Evolutionary conservation across 2,888 invertebrate species (phyloP).

Genomic region (Melolontha melolontha): DNA sequence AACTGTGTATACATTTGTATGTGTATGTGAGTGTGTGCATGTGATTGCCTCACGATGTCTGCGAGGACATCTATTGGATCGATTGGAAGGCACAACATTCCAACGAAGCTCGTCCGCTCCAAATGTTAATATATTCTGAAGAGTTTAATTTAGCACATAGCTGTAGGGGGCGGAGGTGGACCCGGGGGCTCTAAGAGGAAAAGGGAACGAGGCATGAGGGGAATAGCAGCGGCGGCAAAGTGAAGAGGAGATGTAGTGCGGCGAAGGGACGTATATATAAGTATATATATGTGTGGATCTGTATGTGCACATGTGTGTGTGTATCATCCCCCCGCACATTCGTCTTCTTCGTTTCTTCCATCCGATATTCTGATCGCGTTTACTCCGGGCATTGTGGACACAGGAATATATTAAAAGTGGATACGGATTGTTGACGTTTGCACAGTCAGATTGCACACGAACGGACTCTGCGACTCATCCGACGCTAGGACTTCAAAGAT

Average conservation of each 20-base stretch:
- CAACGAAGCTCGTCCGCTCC: conserved; percentile 57
- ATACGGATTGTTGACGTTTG: conserved; percentile 66
- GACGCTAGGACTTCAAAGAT: conserved; percentile 45
- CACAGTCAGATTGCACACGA: conserved; percentile 53
- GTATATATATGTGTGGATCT: conserved; percentile 18
- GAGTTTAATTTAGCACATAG: conserved; percentile 67
- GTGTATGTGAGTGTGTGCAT: conserved; percentile 40
- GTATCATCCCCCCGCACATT: conserved; percentile 20
- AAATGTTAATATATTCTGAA: conserved; percentile 67
- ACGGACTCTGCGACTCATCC: conserved; percentile 38
- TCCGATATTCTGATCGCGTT: conserved; percentile 65
- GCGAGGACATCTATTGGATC: conserved; percentile 56
- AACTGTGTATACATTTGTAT: background rate
- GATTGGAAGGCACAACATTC: conserved; percentile 53
- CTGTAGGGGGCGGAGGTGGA: conserved; percentile 59
- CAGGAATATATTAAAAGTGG: conserved; percentile 66
- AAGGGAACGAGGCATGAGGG: conserved; percentile 45
- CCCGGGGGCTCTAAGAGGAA: conserved; percentile 39
- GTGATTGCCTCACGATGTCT: conserved; percentile 50
- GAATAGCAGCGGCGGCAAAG: conserved; percentile 28
- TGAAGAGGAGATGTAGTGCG: conserved; percentile 45
- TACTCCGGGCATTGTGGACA: conserved; percentile 64
- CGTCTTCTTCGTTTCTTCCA: conserved; percentile 50
- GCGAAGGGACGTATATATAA: conserved; percentile 14
- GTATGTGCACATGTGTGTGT: conserved; percentile 12